phyloP scores from a whole-genome alignment of 2,888 invertebrate genomes.

The Dysmachus trigonus region DNA sequence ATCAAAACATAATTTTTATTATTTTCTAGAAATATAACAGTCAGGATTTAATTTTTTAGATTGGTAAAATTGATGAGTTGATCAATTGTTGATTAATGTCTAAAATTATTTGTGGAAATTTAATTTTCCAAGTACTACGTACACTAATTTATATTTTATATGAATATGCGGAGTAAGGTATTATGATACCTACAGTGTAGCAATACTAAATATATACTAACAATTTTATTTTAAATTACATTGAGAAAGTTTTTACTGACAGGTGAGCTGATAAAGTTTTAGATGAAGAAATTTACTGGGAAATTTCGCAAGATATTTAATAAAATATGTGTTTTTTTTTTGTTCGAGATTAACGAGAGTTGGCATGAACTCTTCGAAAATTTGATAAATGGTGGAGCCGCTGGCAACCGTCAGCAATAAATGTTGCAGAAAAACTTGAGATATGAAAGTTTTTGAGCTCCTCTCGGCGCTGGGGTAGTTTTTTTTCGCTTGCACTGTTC shows the following conservation, averaged over 20 bases:
- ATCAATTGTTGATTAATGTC: no score
- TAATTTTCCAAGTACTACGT: no score
- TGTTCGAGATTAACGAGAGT: background rate
- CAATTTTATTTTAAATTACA: no score
- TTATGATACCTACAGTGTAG: no score
- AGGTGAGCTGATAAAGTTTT: background rate
- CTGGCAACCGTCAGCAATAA: conserved; percentile 11
- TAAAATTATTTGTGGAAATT: no score
- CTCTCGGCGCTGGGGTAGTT: background rate
- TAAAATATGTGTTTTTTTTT: background rate
- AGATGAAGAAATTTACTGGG: background rate
- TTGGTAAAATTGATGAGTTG: no score
- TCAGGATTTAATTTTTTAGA: no score
- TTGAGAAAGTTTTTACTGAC: background rate
- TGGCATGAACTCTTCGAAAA: background rate
- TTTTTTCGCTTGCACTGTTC: background rate
- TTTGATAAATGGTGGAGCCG: background rate
- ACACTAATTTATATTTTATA: no score
- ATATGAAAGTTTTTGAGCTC: conserved; percentile 18
- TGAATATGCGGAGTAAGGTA: no score
- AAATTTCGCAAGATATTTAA: background rate
- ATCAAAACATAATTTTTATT: no score
- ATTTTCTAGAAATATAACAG: no score
- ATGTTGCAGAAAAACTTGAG: conserved; percentile 25
- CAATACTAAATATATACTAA: no score